Evolutionary conservation across 1,140 invertebrate genomes (phyloP).

Genomic region (Drosophila baimaii): DNA sequence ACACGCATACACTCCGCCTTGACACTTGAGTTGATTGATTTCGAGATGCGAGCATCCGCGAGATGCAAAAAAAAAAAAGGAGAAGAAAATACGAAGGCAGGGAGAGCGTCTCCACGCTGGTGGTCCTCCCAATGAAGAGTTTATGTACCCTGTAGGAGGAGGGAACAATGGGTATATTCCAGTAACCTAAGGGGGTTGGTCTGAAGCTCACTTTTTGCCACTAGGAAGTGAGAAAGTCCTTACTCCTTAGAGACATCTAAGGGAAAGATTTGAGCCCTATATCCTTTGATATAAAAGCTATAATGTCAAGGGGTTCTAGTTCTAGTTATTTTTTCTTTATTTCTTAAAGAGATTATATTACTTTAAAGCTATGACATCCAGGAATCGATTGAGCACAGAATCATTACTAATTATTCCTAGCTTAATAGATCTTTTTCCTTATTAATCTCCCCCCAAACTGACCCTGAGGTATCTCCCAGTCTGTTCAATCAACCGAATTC

Average conservation of each 20-base stretch:
- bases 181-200: background rate
- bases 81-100: slow-evolving; percentile 13
- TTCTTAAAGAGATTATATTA: no score
- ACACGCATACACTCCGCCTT: slow-evolving; percentile 48
- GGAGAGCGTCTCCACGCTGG: slow-evolving; percentile 52
- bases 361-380: no score
- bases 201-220: background rate
- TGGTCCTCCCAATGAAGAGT: slow-evolving; percentile 47
- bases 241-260: background rate
- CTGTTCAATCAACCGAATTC: background rate
- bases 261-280: background rate
- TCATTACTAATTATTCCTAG: no score
- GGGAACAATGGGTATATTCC: background rate
- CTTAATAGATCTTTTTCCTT: background rate
- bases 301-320: no score
- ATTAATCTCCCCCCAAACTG: no score
- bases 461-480: background rate
- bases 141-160: background rate
- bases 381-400: no score
- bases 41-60: slow-evolving; percentile 67
- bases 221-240: no score
- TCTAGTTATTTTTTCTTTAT: no score
- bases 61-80: slow-evolving; percentile 70
- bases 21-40: slow-evolving; percentile 82
- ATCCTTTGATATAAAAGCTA: background rate